phyloP scores from a whole-genome alignment of 2,113 vertebrate genomes.

The Dunckerocampus dactyliophorus region DNA sequence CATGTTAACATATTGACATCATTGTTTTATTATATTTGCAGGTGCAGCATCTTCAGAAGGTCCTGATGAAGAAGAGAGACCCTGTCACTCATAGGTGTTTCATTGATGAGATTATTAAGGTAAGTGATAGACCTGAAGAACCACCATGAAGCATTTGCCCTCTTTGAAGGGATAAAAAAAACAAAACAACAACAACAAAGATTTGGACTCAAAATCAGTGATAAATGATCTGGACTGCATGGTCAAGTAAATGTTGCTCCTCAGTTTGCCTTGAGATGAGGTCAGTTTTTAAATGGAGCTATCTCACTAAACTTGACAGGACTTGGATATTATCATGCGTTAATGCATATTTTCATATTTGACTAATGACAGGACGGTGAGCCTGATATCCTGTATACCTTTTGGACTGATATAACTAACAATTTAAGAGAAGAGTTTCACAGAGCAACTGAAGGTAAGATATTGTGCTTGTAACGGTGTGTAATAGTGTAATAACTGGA shows the following conservation, averaged over 20 bases:
- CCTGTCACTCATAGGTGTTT: conserved; percentile 95
- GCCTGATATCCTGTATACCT: conserved; percentile 87
- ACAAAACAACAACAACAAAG: background rate
- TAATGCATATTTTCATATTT: conserved; percentile 3
- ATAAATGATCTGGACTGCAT: no score
- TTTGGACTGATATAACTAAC: conserved; percentile 88
- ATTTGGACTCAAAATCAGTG: background rate
- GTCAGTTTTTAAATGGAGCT: background rate
- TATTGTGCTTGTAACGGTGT: background rate
- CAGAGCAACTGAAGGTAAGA: conserved; percentile 85
- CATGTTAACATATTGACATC: background rate
- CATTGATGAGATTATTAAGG: conserved; percentile 95
- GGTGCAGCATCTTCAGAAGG: conserved; percentile 97
- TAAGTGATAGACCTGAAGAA: conserved; percentile 49
- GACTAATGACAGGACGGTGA: conserved; percentile 79
- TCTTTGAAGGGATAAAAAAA: background rate
- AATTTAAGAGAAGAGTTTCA: conserved; percentile 87
- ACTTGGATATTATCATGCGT: background rate
- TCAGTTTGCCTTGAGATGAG: background rate
- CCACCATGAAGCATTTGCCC: background rate
- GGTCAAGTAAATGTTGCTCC: background rate
- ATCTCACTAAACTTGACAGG: no score
- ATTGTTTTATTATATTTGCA: conserved; percentile 39
- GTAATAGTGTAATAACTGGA: background rate
- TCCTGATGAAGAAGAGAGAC: conserved; percentile 92